phyloP scores from a whole-genome alignment of 2,113 vertebrate genomes.

The Actinemys pallida region DNA sequence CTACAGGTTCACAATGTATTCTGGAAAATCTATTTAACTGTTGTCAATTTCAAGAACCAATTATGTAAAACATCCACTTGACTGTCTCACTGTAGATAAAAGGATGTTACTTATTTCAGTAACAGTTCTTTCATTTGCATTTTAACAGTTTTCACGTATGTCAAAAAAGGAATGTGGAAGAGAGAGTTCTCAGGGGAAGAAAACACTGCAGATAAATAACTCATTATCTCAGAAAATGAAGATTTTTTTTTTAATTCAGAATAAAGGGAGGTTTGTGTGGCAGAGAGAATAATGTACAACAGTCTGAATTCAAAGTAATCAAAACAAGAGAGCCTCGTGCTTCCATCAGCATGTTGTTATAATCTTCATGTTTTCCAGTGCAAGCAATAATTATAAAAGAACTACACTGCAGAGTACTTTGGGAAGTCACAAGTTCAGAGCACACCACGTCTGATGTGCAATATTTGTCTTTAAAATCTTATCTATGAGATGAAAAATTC shows the following conservation, averaged over 20 bases:
- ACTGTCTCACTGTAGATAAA: conserved; percentile 5
- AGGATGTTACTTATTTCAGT: neutral
- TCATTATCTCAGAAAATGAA: neutral
- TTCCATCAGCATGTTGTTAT: neutral
- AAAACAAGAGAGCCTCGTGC: neutral
- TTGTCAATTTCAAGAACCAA: conserved; percentile 23
- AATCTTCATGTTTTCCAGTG: neutral
- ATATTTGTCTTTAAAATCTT: neutral
- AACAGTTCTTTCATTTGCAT: conserved; percentile 2
- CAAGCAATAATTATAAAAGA: neutral
- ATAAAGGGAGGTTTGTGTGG: neutral
- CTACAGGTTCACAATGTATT: neutral
- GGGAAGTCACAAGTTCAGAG: neutral
- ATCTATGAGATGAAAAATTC: neutral
- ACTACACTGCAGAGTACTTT: neutral
- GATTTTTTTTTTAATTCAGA: conserved; percentile 4
- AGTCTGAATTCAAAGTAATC: neutral
- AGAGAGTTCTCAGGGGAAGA: neutral
- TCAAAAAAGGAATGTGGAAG: neutral
- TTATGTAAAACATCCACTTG: neutral
- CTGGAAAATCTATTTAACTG: neutral
- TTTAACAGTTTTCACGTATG: conserved; percentile 16
- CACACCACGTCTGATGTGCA: neutral
- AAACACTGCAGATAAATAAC: neutral
- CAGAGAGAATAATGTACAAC: neutral